Evolutionary conservation across 1,140 invertebrate genomes (phyloP).

Genomic region (Brachionus calyciflorus): DNA sequence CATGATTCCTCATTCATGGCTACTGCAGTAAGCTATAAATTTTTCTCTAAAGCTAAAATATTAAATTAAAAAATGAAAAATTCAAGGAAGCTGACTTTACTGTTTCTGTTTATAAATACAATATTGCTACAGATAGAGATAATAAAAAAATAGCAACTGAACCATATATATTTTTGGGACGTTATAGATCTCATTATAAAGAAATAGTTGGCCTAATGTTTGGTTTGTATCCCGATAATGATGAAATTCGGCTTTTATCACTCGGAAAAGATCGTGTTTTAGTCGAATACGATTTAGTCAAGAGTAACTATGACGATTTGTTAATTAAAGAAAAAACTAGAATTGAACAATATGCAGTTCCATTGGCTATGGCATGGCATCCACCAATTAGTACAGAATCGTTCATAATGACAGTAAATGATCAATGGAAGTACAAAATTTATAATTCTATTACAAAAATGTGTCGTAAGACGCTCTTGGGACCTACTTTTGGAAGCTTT

Average conservation of each 20-base stretch:
- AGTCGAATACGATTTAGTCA: constrained; percentile 70
- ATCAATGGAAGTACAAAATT: constrained; percentile 67
- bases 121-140: constrained; percentile 48
- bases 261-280: constrained; percentile 67
- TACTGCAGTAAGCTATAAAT: constrained; percentile 55
- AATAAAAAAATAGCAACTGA: constrained; percentile 47
- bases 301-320: constrained; percentile 58
- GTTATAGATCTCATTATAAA: constrained; percentile 60
- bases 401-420: constrained; percentile 59
- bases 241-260: constrained; percentile 54
- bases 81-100: constrained; percentile 60
- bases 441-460: constrained; percentile 66
- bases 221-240: constrained; percentile 50
- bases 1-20: constrained; percentile 58
- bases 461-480: constrained; percentile 67
- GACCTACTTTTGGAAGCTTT: constrained; percentile 67
- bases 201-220: constrained; percentile 58
- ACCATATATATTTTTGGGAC: constrained; percentile 53
- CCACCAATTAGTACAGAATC: constrained; percentile 58
- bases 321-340: constrained; percentile 59
- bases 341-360: constrained; percentile 67
- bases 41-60: neutral
- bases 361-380: constrained; percentile 63
- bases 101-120: constrained; percentile 52
- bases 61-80: too few species aligned